Percentiles rank a stretch among this genome's conserved stretches.
phyloP scores from a whole-genome alignment of 2,797 vertebrate genomes.

The Acomys russatus region DNA sequence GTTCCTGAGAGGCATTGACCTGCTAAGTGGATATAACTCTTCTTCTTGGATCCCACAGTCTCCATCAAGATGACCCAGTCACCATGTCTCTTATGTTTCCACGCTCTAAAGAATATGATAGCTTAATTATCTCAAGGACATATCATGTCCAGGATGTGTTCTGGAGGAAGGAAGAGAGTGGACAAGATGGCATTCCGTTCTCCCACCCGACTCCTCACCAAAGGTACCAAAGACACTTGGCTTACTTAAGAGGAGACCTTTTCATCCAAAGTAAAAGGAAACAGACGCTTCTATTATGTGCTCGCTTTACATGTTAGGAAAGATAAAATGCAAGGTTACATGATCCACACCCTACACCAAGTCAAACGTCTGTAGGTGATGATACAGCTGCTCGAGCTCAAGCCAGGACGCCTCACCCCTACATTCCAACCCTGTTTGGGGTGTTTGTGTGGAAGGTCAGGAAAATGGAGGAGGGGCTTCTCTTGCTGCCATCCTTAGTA shows the following conservation, averaged over 20 bases:
- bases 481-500: background rate
- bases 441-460: background rate
- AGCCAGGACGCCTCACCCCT: background rate
- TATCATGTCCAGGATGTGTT: slow-evolving; percentile 31
- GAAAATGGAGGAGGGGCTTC: background rate
- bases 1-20: background rate
- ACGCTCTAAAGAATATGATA: background rate
- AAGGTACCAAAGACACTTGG: background rate
- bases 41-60: background rate
- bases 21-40: background rate
- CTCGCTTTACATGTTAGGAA: background rate
- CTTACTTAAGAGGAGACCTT: slow-evolving; percentile 1
- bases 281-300: background rate
- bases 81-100: background rate
- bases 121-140: background rate
- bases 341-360: background rate
- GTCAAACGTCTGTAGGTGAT: slow-evolving; percentile 8
- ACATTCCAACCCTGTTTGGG: background rate
- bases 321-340: background rate
- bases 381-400: background rate
- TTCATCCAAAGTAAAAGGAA: slow-evolving; percentile 47
- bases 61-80: background rate
- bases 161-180: background rate
- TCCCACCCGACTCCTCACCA: background rate
- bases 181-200: background rate